These are phyloP conservation scores for Tinamus major DNA, from an alignment of 2,797 vertebrate species.

Conservation along the genomic window DNA sequence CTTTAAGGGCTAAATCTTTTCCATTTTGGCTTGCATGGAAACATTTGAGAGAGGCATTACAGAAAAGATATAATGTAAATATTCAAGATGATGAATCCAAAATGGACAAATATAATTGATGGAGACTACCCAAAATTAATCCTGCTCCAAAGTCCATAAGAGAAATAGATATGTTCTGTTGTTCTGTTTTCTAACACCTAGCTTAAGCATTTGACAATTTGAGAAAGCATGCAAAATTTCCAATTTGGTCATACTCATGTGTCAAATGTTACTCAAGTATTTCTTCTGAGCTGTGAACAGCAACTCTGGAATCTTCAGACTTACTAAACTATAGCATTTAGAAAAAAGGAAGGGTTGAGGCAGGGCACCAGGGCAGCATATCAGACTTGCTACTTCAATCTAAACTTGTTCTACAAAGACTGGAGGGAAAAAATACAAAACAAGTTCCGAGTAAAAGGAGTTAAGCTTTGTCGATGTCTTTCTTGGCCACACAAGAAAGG, in stretches of 20 bases:
- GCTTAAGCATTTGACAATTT: neutral
- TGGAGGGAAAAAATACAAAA: neutral
- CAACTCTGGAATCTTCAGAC: conserved; percentile 31
- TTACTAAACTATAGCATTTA: neutral
- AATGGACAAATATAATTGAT: neutral
- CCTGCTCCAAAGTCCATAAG: neutral
- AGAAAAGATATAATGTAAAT: neutral
- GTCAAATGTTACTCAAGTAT: neutral
- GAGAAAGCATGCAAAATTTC: neutral
- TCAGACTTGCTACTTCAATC: conserved; percentile 18
- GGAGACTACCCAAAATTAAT: neutral
- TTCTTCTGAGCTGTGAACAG: neutral
- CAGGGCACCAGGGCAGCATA: neutral
- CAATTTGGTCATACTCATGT: neutral
- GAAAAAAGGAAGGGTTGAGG: neutral
- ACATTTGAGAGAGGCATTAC: neutral
- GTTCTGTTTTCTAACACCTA: neutral
- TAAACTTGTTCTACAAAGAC: neutral
- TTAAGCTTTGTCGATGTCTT: neutral
- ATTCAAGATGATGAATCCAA: neutral
- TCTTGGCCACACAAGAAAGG: neutral
- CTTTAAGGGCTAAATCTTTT: neutral
- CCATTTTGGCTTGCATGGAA: neutral
- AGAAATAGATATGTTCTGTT: neutral
- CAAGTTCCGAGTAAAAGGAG: conserved; percentile 40